A percentile compares a stretch with the other conserved stretches of the same genome.
Evolutionary conservation across 1,140 invertebrate species (phyloP).

Genomic region (Orchesella cincta): DNA sequence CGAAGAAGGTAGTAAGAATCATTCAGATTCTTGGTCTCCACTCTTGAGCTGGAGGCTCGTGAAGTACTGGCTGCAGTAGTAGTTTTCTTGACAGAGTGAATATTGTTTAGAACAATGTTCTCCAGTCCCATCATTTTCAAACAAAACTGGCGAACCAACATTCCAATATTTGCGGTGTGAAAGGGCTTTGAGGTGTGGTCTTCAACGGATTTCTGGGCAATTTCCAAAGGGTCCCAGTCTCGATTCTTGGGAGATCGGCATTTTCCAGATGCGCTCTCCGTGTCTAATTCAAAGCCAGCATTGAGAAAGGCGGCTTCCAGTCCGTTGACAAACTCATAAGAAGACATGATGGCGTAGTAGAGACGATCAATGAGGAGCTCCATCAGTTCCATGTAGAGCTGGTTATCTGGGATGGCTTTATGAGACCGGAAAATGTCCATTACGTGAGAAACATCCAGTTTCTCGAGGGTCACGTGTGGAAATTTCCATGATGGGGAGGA

Average conservation of each 20-base stretch:
- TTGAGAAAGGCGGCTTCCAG: background rate
- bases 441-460: slow-evolving; percentile 24
- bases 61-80: background rate
- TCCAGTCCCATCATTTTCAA: slow-evolving; percentile 17
- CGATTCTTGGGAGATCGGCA: background rate
- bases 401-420: background rate
- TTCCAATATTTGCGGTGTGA: slow-evolving; percentile 21
- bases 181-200: slow-evolving; percentile 14
- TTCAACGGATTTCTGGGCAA: slow-evolving; percentile 7
- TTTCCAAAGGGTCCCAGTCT: slow-evolving; percentile 7
- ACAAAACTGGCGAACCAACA: slow-evolving; percentile 1
- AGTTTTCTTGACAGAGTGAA: background rate
- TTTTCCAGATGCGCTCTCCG: background rate
- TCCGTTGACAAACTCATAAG: slow-evolving; percentile 11
- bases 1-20: background rate
- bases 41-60: too few relatives aligned
- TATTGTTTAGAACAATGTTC: slow-evolving; percentile 5
- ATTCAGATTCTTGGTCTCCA: background rate
- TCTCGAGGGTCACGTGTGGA: slow-evolving; percentile 30
- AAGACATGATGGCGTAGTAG: slow-evolving; percentile 22
- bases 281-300: background rate
- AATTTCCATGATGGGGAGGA: slow-evolving; percentile 35
- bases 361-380: slow-evolving; percentile 33
- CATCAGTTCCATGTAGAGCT: slow-evolving; percentile 26
- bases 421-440: slow-evolving; percentile 16